Evolutionary conservation across 2,113 vertebrate genomes (phyloP), one percentile per base, ranked within the genome.

Genomic region (Hypocryptadius cinnamomeus): DNA sequence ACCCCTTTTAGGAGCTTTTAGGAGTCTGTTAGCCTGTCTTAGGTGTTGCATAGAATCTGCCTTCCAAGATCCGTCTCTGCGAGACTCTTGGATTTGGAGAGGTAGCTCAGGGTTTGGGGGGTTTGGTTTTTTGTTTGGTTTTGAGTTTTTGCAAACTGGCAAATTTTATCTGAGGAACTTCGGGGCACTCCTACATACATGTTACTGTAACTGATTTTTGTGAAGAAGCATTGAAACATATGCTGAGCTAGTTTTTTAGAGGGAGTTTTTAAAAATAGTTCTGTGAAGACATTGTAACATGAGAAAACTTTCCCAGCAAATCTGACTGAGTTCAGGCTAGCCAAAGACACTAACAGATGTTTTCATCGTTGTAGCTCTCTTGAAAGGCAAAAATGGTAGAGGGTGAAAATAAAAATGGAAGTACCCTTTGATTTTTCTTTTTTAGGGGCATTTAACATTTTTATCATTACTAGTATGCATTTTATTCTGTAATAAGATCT

Each of bases 121-220:
- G 2, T 22, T 42, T 16, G n/a, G 4, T 5, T 45, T 64, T 79
- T 44, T 11, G 30, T 51, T 80, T 44, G 31, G 59, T 63, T 81
- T 54, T 68, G 33, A 6, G 54, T 63, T 78, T 87, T 40, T 28
- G 28, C 4, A 47, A 15, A 21, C 22, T 37, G 24, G 8, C 47
- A 48, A n/a, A 73, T 73, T 42, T 21, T 20, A 45, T 71, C 28
- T 69, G 23, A 19, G 3, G 54, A 22, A n/a, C 31, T 56, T n/a
- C 3, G 31, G n/a, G 20, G 14, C 28, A 10, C 3, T 90, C 25
- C 31, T 61, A 10, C 14, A 11, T 68, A 5, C 0, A 0, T 70
- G 6, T 37, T 69, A 22, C 13, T 72, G 31, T 64, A 66, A 42
- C 7, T 28, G 48, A 6, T 27, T 85, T 69, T 61, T 63, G 15